phyloP scores from a whole-genome alignment of 2,888 invertebrate species.

The Cerceris rybyensis region DNA sequence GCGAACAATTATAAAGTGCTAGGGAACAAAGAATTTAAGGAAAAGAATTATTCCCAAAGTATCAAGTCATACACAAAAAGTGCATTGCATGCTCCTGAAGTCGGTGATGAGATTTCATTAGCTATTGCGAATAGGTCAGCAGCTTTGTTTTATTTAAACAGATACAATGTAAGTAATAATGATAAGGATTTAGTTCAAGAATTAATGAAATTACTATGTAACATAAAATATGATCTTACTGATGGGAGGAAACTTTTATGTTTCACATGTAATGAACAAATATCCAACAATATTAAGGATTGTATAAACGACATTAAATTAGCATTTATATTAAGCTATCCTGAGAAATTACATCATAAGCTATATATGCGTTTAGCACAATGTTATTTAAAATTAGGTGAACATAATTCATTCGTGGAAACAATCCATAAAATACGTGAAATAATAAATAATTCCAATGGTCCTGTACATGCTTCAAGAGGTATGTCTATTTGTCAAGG shows the following conservation, averaged over 20 bases:
- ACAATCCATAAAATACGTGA: slow-evolving; percentile 62
- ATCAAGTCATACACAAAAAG: slow-evolving; percentile 86
- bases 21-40: slow-evolving; percentile 85
- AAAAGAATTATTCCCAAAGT: slow-evolving; percentile 83
- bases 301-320: slow-evolving; percentile 86
- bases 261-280: slow-evolving; percentile 8
- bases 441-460: slow-evolving; percentile 52
- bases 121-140: slow-evolving; percentile 89
- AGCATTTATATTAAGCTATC: slow-evolving; percentile 86
- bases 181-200: not conserved
- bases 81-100: slow-evolving; percentile 84
- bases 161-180: slow-evolving; percentile 83
- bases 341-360: slow-evolving; percentile 85
- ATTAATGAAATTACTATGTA: slow-evolving; percentile 12
- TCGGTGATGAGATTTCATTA: slow-evolving; percentile 84
- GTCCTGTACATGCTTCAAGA: slow-evolving; percentile 56
- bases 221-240: slow-evolving; percentile 7
- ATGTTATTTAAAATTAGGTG: slow-evolving; percentile 84
- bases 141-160: slow-evolving; percentile 84
- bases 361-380: slow-evolving; percentile 86
- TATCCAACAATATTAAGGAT: slow-evolving; percentile 80
- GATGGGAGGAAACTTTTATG: not conserved
- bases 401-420: slow-evolving; percentile 79
- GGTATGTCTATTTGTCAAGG: slow-evolving; percentile 45
- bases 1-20: slow-evolving; percentile 80